Percentiles rank a stretch among this genome's conserved stretches.
These are phyloP conservation scores for Ashinkailepas kermadecensis DNA, from an alignment of 2,888 invertebrate species.

Conservation along the genomic window DNA sequence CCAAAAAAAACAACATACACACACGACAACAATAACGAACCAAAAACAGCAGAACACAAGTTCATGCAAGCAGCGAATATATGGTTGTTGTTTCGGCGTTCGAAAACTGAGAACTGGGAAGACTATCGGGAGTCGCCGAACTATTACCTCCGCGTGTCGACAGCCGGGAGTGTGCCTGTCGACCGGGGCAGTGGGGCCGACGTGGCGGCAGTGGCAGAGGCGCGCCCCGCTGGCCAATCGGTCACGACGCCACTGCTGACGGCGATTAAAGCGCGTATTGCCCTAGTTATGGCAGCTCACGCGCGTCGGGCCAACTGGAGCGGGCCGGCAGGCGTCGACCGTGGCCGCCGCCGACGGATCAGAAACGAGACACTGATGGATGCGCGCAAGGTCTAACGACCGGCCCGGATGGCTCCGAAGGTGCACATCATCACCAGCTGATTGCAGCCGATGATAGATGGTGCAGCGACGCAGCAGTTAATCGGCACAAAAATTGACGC, in stretches of 20 bases:
- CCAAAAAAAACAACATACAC: no score
- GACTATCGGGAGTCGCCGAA: no score
- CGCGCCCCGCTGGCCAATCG: not conserved
- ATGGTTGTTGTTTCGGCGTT: no score
- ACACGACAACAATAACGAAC: no score
- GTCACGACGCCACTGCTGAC: not conserved
- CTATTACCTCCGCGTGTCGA: no score
- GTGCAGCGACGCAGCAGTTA: not conserved
- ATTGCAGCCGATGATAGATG: not conserved
- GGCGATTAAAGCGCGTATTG: not conserved
- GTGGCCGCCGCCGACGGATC: no score
- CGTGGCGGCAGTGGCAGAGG: not conserved
- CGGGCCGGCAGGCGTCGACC: not conserved
- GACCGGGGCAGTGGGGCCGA: no score
- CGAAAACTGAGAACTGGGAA: no score
- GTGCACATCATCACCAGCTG: not conserved
- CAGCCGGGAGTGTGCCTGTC: no score
- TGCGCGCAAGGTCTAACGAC: not conserved
- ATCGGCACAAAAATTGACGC: not conserved
- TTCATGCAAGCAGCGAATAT: no score
- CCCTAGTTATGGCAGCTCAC: conserved; percentile 21
- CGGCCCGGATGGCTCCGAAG: not conserved
- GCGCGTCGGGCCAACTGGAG: not conserved
- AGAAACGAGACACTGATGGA: not conserved
- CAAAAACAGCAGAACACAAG: no score